These are phyloP conservation scores for Orussus abietinus DNA, from an alignment of 1,140 invertebrate species.

Conservation along the genomic window DNA sequence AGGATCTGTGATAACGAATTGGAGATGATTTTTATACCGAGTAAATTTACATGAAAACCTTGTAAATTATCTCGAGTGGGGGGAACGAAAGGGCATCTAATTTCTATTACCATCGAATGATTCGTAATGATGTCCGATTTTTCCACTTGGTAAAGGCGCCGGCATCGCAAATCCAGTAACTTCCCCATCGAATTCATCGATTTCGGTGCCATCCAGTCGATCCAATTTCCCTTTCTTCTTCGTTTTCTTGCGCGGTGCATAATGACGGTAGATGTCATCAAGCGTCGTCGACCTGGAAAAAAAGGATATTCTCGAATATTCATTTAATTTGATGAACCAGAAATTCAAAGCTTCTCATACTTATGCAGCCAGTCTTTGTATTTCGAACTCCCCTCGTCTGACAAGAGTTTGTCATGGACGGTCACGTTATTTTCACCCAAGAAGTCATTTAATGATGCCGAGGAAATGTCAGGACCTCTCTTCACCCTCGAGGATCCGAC, in stretches of 20 bases:
- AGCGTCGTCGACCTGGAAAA: slow-evolving; percentile 56
- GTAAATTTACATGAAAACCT: too few species aligned
- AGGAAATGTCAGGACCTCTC: slow-evolving; percentile 47
- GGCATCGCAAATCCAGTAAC: slow-evolving; percentile 53
- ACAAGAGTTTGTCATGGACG: slow-evolving; percentile 55
- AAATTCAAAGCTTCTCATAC: slow-evolving; percentile 43
- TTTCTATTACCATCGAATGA: neutral
- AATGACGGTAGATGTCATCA: slow-evolving; percentile 61
- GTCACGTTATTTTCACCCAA: slow-evolving; percentile 35
- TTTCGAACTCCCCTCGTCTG: slow-evolving; percentile 62
- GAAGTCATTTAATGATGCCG: slow-evolving; percentile 27
- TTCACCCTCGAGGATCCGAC: slow-evolving; percentile 51
- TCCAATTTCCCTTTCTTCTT: slow-evolving; percentile 27
- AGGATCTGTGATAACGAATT: too few species aligned
- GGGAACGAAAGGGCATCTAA: too few species aligned
- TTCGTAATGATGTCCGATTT: slow-evolving; percentile 31
- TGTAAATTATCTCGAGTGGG: too few species aligned
- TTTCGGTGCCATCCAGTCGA: slow-evolving; percentile 36
- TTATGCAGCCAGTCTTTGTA: slow-evolving; percentile 68
- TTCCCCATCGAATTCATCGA: slow-evolving; percentile 50
- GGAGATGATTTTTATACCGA: too few species aligned
- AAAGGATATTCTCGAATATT: slow-evolving; percentile 13
- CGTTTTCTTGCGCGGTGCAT: slow-evolving; percentile 34
- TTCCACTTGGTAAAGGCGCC: slow-evolving; percentile 33
- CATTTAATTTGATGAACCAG: slow-evolving; percentile 7